phyloP scores from a whole-genome alignment of 2,113 vertebrate genomes.

The Lethenteron reissneri region DNA sequence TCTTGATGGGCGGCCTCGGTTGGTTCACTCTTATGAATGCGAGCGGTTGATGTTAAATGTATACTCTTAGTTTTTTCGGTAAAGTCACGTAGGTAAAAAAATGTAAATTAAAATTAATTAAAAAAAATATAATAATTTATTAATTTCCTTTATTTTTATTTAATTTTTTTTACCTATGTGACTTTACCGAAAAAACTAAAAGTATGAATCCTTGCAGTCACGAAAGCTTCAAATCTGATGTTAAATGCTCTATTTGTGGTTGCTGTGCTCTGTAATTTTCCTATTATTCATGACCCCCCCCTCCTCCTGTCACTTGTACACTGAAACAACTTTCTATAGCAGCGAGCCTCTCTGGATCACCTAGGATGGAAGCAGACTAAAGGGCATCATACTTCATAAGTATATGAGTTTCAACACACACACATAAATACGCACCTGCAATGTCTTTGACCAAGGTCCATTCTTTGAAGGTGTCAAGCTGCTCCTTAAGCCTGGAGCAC shows the following conservation, averaged over 20 bases:
- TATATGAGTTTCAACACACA: neutral
- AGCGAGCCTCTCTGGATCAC: too few relatives aligned
- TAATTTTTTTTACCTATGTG: too few relatives aligned
- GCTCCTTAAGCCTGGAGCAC: slow-evolving; percentile 47
- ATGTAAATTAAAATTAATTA: too few relatives aligned
- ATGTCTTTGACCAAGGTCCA: slow-evolving; percentile 54
- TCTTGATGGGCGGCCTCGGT: neutral
- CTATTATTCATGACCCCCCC: neutral
- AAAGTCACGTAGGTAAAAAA: too few relatives aligned
- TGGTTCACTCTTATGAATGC: neutral
- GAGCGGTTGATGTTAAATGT: neutral
- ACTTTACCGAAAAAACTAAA: too few relatives aligned
- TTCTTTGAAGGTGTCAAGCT: slow-evolving; percentile 52
- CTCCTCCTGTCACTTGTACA: too few relatives aligned
- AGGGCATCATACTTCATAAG: neutral
- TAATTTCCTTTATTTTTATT: too few relatives aligned
- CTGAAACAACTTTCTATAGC: too few relatives aligned
- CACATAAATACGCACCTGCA: slow-evolving; percentile 31
- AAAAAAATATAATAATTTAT: too few relatives aligned
- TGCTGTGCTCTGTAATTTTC: neutral
- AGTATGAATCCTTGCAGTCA: neutral
- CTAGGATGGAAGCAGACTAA: neutral
- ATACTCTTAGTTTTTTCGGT: too few relatives aligned
- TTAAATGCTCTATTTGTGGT: neutral
- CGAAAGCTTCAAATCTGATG: neutral